These are phyloP conservation scores for Pseudochirops corinnae DNA, from an alignment of 2,797 vertebrate species.

Conservation along the genomic window DNA sequence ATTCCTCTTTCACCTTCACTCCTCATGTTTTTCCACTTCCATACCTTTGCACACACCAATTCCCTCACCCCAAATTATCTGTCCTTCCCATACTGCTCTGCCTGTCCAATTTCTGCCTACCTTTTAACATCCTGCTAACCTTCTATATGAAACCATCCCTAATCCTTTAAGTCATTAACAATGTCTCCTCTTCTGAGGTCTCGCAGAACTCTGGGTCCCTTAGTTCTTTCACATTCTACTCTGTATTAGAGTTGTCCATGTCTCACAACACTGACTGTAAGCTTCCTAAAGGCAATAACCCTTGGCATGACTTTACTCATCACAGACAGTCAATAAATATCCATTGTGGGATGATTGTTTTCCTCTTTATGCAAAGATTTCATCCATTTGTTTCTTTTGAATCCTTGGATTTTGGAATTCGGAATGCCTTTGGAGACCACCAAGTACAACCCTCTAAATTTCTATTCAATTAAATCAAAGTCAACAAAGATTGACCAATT, in stretches of 20 bases:
- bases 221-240: no score
- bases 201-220: not conserved
- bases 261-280: not conserved
- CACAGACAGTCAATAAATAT: not conserved
- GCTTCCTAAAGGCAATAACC: not conserved
- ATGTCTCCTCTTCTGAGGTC: not conserved
- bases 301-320: not conserved
- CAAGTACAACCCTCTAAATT: not conserved
- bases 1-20: not conserved
- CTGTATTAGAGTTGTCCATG: no score
- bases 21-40: not conserved
- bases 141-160: not conserved
- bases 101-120: not conserved
- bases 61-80: not conserved
- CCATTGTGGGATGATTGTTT: not conserved
- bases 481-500: not conserved
- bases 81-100: not conserved
- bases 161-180: not conserved
- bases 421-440: conserved; percentile 51
- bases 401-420: conserved; percentile 5
- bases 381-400: conserved; percentile 22
- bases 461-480: not conserved
- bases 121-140: not conserved
- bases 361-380: conserved; percentile 23
- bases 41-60: not conserved